phyloP scores from a whole-genome alignment of 1,140 invertebrate genomes.

The Drosophila suzukii region DNA sequence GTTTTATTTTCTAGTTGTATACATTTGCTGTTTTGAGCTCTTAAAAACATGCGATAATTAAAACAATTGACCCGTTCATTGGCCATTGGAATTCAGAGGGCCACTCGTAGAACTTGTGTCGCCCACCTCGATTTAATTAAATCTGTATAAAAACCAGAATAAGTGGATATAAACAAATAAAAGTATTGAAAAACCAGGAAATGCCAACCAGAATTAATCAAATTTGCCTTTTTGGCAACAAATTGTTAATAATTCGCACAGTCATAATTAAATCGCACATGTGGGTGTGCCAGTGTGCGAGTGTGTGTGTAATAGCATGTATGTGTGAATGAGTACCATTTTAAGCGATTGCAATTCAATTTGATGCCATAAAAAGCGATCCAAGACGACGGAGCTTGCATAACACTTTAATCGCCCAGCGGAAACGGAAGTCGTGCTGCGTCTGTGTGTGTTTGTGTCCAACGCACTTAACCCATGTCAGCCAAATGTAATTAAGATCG shows the following conservation, averaged over 20 bases:
- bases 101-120: conserved; percentile 1
- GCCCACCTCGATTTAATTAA: conserved; percentile 11
- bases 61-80: conserved; percentile 1
- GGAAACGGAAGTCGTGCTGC: conserved; percentile 23
- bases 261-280: conserved; percentile 36
- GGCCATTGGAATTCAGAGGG: background rate
- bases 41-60: background rate
- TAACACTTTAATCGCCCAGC: conserved; percentile 34
- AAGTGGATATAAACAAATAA: conserved; percentile 14
- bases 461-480: conserved; percentile 24
- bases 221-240: conserved; percentile 21
- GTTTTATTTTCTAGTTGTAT: background rate
- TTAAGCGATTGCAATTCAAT: conserved; percentile 74
- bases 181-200: background rate
- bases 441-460: conserved; percentile 5
- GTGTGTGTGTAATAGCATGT: conserved; percentile 12
- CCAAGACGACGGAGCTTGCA: conserved; percentile 30
- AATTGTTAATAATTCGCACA: conserved; percentile 42
- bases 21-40: background rate
- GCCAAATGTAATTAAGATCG: conserved; percentile 73
- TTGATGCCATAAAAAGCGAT: conserved; percentile 37
- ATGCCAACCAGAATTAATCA: conserved; percentile 32
- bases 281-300: background rate
- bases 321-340: conserved; percentile 13
- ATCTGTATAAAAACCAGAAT: conserved; percentile 9